Evolutionary conservation across 2,888 invertebrate species (phyloP), one percentile per base, ranked within the genome.

Genomic region (Tipula unca): DNA sequence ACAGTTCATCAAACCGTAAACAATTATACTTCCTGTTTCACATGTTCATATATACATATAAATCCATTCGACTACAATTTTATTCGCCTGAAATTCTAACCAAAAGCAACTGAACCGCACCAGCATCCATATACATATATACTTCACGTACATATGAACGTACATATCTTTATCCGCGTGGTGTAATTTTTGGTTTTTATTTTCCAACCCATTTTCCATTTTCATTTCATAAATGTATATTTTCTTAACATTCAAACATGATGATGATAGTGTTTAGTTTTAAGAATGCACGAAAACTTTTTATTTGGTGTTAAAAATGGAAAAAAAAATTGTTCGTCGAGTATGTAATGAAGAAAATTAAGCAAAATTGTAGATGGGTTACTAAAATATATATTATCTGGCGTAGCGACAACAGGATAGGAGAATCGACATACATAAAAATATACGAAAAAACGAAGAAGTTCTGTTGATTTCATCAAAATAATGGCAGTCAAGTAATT

Each of bases 191-290:
- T 17, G 48, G 48, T 54, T 69, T 69, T 69, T 69, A 10, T 20
- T 69, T 69, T 69, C 69, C 69, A 69, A 69, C 69, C 69, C 69
- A 69, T 69, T 69, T 69, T 69, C 69, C 69, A 69, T 69, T 69
- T 69, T 69, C 69, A 69, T 69, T 69, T 69, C 25, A 69, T 25
- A 69, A 69, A 69, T 69, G 69, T 69, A 69, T 25, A 69, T 69
- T 69, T 69, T 69, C 25, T 69, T 8, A 25, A 69, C 25, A 69
- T 25, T 69, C 25, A 25, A 10, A 69, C 25, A 69, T 10, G 25
- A 69, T 69, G 25, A 25, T 69, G 25, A 25, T 69, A 25, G 69
- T 69, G 69, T 69, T 69, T 69, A 69, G 69, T 69, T 69, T 69
- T 69, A 69, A 69, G 69, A 69, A 69, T 69, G 69, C 69, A 69